Percentiles rank a stretch among this genome's conserved stretches.
These are phyloP conservation scores for Dinomys branickii DNA, from an alignment of 2,113 vertebrate genomes.

Conservation along the genomic window DNA sequence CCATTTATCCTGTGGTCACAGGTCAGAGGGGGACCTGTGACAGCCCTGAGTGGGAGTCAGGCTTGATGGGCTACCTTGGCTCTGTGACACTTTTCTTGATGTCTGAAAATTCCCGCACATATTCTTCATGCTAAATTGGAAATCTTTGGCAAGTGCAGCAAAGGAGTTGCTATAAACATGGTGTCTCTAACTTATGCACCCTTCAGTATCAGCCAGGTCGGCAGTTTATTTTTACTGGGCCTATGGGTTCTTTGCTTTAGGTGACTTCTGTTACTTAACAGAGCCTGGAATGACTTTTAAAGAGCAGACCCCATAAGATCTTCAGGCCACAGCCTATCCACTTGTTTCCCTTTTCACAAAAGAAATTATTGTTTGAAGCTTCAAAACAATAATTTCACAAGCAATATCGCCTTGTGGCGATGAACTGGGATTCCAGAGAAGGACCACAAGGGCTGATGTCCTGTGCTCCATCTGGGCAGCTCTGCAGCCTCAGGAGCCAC, in stretches of 20 bases:
- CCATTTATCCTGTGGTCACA: too few species aligned
- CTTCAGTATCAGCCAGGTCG: background rate
- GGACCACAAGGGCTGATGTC: rapidly evolving
- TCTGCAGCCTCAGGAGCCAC: rapidly evolving
- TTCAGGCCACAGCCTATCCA: background rate
- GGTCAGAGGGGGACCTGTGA: background rate
- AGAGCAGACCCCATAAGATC: background rate
- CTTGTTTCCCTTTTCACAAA: background rate
- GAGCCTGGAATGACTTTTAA: background rate
- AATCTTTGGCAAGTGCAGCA: background rate
- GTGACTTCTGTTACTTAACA: background rate
- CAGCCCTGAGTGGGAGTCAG: rapidly evolving
- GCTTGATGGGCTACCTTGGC: rapidly evolving
- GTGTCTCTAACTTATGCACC: background rate
- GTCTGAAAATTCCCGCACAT: background rate
- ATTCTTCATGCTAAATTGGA: background rate
- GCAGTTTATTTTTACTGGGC: background rate
- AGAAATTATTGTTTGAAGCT: background rate
- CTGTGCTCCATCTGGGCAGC: rapidly evolving
- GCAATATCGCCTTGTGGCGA: rapidly evolving
- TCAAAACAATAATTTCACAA: background rate
- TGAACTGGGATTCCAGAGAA: too few species aligned
- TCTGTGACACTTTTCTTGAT: background rate
- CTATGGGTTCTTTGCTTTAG: background rate
- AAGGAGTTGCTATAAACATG: background rate